These are phyloP conservation scores for Diadema setosum DNA, from an alignment of 35 echinoderm and acorn worm genomes.

Conservation along the genomic window DNA sequence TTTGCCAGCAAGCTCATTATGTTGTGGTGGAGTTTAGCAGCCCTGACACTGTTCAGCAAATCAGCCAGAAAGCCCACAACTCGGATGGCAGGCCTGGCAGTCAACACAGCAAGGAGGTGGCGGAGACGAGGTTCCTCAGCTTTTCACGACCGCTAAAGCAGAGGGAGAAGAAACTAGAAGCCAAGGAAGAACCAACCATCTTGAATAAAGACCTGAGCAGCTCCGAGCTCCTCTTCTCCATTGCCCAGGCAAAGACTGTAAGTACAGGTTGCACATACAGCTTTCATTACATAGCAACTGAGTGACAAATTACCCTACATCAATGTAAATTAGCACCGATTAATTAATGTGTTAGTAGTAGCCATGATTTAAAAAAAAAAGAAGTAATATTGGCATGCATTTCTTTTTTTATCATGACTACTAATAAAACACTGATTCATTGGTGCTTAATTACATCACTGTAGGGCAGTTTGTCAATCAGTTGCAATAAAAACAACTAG, in stretches of 20 bases:
- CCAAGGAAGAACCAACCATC: neutral
- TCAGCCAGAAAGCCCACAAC: neutral
- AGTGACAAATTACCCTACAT: too few species aligned
- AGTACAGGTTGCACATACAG: too few species aligned
- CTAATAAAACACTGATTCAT: too few species aligned
- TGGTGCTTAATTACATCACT: too few species aligned
- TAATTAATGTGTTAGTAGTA: too few species aligned
- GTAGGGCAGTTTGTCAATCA: too few species aligned
- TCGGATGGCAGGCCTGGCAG: neutral
- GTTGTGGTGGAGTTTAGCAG: conserved; percentile 59
- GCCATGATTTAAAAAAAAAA: too few species aligned
- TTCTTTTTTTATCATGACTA: too few species aligned
- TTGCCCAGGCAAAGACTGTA: neutral
- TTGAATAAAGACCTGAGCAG: conserved; percentile 27
- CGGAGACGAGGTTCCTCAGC: conserved; percentile 30
- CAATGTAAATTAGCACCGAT: too few species aligned
- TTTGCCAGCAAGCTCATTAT: conserved; percentile 38
- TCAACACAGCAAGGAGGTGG: neutral
- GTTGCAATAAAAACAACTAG: too few species aligned
- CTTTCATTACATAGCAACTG: too few species aligned
- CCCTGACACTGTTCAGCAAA: conserved; percentile 3
- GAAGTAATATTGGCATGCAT: too few species aligned
- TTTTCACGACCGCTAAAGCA: conserved; percentile 7
- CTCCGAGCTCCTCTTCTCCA: neutral
- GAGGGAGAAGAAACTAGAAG: neutral